Base-by-base conservation (phyloP, 2,113 vertebrate genomes). In the Cinclus mexicanus region DNA sequence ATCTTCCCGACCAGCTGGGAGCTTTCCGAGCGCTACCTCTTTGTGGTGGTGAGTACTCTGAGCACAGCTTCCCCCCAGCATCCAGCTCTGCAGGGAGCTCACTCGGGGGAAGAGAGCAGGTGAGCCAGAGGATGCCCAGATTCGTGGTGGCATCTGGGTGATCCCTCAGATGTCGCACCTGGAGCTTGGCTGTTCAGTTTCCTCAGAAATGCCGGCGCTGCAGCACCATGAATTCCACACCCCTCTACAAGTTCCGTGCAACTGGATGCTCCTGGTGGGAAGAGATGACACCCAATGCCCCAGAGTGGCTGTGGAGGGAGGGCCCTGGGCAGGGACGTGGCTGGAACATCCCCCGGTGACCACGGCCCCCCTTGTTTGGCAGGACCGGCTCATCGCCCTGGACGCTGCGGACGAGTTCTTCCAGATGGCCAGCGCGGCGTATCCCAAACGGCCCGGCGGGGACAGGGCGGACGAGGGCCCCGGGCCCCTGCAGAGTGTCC, bases 341-440 rank as follows among this genome's bases (percentile, higher is more conserved):
- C 67, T 11, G 15, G 72, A 37, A 8, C 41, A 44, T 6, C 63
- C 31, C 3, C 0, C 5, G 65, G 37, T 91, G 68, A 83, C 47
- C 33, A 0, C 4, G 14, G 16, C 4, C 11, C 11, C 22, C 70
- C 0, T 2, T 90, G 75, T 42, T 70, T 69, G 46, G 56, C 95
- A 99, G 99, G 98, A 99, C 76, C 98, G 98, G 29, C 98, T 99
- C 65, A 98, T 99, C 76, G 98, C 98, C 41, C 98, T 99, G 28
- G 99, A 99, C 37, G 98, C 98, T 6, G 98, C 98, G 0, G 98
- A 99, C 12, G 99, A 99, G 52, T 99, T 99, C 98, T 97, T 99
- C 91, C 93, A 83, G 93, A 95, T 98, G 95, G 99, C 99, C 72
- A 98, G 98, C 44, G 57, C 88, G 26, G 98, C 95, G 84, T 99